Base-by-base conservation (phyloP, 35 echinoderm and acorn worm species). In the Heliocidaris erythrogramma region DNA sequence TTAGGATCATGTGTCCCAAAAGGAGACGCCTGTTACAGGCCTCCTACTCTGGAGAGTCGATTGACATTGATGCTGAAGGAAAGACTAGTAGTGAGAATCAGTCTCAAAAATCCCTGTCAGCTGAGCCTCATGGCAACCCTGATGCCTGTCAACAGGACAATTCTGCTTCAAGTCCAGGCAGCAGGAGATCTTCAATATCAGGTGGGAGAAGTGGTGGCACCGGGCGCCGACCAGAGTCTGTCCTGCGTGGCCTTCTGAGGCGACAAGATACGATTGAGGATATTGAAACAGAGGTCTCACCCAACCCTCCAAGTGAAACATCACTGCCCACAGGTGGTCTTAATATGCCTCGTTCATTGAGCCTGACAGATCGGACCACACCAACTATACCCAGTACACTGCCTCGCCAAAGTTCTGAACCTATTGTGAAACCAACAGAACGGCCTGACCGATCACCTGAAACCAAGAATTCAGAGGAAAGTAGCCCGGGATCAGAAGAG, bases 351-450 rank as follows among this genome's bases (percentile, higher is more conserved):
- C 91, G 91, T 59, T 92, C 91, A 92, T 16, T 59, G 48, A 92
- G 91, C 91, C 49, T 92, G 48, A 92, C 91, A 30, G 91, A 49
- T 48, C 50, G 31, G 29, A 48, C 91, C 48, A 49, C 50, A 10
- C 91, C 91, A 92, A 11, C 9, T 30, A 47, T 35, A 24, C 88
- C 88, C 5, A 71, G 48, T 85, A 86, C 93, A 53, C 85, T 87
- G 30, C 85, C 93, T 86, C 94, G 88, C 94, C 88, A 92, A 29
- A 95, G 65, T 65, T 93, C 94, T 49, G 94, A 94, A 49, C 94
- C 94, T 24, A 60, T 96, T 42, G 65, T 95, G 17, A 95, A 48
- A 32, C 94, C 56, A 30, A 88, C 88, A 24, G 69, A 48, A 88
- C 30, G 49, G 65, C 32, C 24, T 32, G 93, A 85, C 9, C 86